These are phyloP conservation scores for Phragmatobia fuliginosa DNA, from an alignment of 2,888 invertebrate species.

Conservation along the genomic window DNA sequence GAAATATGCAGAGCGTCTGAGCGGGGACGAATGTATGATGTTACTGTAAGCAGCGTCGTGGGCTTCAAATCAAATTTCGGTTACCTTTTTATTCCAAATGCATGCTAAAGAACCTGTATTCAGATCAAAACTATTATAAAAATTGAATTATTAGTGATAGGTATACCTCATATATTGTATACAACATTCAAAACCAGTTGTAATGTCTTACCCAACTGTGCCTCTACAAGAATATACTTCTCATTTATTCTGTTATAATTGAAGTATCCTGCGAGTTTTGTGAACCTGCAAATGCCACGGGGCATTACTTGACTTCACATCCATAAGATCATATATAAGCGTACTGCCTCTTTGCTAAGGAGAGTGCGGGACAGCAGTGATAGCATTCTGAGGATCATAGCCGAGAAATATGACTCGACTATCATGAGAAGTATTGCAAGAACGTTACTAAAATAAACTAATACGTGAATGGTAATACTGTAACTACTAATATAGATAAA, in stretches of 20 bases:
- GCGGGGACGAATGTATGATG: conserved; percentile 56
- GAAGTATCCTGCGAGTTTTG: no score
- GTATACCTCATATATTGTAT: not conserved
- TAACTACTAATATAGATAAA: no score
- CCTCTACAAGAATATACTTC: not conserved
- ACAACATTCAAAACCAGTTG: not conserved
- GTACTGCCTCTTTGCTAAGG: no score
- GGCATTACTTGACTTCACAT: no score
- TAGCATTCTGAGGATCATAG: no score
- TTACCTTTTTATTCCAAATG: conserved; percentile 39
- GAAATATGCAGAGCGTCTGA: conserved; percentile 65
- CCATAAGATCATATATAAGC: no score
- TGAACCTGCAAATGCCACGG: not conserved
- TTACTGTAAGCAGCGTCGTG: conserved; percentile 50
- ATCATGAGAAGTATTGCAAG: no score
- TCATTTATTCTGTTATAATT: not conserved
- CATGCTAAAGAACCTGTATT: conserved; percentile 48
- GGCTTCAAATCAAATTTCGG: conserved; percentile 51
- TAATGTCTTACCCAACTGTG: not conserved
- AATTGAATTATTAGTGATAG: conserved; percentile 57
- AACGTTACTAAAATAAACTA: no score
- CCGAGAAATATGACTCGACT: no score
- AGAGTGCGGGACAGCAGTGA: no score
- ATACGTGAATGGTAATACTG: no score
- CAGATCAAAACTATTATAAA: conserved; percentile 38